Base-by-base conservation (phyloP, 2,888 invertebrate species). In the Margaritifera margaritifera region DNA sequence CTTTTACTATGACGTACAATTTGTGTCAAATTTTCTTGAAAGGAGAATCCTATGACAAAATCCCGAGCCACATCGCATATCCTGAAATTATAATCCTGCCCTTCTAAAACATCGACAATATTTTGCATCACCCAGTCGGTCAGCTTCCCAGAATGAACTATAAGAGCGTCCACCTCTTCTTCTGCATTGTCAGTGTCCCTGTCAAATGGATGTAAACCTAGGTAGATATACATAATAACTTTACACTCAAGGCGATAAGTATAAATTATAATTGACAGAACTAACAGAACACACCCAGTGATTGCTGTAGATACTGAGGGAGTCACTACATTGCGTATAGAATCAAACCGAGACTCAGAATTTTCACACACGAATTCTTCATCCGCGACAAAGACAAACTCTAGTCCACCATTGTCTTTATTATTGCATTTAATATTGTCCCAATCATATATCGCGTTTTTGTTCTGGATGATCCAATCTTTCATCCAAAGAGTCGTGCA, bases 401-500 rank as follows among this genome's bases (percentile, higher is more conserved):
- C 60, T 5, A 62, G 58, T 1, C 73, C 78, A 15, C 61, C 62
- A 56, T 72, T 74, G 15, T 72, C 60, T 11, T 64, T 64, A 53
- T 65, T 66, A 31, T 65, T 65, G 58, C 81, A 81, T 15, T 71
- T 64, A 15, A 80, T 62, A 27, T 70, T 62, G 1, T 68, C 20
- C 67, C 71, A 70, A 52, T 74, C 63, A 15, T n/a, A 20, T 4
- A 81, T 69, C 0, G 66, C 56, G 20, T 62, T 42, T 42, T 60
- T 66, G 18, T 71, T 58, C 6, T 60, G 56, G 19, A 68, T 19
- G 5, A 81, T 55, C 81, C 81, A 81, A 8, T 64, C 22, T 64
- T 80, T 81, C 74, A 80, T 75, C 80, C 81, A 81, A 4, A 70
- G 31, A 6, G 75, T 75, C 6, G 74, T 66, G 58, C 81, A 81